Percentiles rank a stretch among this genome's conserved stretches.
phyloP scores from a whole-genome alignment of 2,113 vertebrate genomes.

The Edolisoma coerulescens region DNA sequence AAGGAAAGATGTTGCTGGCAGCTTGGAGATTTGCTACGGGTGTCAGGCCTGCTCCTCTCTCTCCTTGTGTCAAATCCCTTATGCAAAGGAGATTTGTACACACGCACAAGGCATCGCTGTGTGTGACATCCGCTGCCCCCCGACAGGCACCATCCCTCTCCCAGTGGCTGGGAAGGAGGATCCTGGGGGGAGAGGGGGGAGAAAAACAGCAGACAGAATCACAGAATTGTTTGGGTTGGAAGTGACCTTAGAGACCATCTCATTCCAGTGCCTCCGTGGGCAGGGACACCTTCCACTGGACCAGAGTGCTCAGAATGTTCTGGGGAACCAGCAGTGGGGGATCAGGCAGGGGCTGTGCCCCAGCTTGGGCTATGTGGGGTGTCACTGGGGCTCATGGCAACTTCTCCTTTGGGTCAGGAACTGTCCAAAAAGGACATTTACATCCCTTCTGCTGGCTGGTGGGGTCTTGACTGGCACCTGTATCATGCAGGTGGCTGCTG shows the following conservation, averaged over 20 bases:
- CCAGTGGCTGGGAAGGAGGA: background rate
- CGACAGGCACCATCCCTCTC: accelerated
- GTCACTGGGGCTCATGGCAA: background rate
- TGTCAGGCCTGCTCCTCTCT: background rate
- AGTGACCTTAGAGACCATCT: background rate
- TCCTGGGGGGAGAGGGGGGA: background rate
- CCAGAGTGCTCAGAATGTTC: background rate
- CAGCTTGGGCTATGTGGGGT: background rate
- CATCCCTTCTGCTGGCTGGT: background rate
- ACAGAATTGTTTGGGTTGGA: background rate
- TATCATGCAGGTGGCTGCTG: accelerated
- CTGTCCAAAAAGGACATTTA: background rate
- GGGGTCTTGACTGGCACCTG: background rate
- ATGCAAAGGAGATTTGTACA: background rate
- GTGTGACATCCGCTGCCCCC: background rate
- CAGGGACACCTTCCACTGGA: background rate
- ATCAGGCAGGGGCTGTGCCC: background rate
- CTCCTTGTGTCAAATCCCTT: background rate
- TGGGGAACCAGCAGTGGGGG: background rate
- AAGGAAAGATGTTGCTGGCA: background rate
- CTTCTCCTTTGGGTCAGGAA: background rate
- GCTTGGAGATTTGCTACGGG: background rate
- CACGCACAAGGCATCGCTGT: accelerated
- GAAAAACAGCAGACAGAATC: background rate
- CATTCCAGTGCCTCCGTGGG: background rate